Conservation (phyloP, 2,888 invertebrate species). For the Drosophila atripex region DNA sequence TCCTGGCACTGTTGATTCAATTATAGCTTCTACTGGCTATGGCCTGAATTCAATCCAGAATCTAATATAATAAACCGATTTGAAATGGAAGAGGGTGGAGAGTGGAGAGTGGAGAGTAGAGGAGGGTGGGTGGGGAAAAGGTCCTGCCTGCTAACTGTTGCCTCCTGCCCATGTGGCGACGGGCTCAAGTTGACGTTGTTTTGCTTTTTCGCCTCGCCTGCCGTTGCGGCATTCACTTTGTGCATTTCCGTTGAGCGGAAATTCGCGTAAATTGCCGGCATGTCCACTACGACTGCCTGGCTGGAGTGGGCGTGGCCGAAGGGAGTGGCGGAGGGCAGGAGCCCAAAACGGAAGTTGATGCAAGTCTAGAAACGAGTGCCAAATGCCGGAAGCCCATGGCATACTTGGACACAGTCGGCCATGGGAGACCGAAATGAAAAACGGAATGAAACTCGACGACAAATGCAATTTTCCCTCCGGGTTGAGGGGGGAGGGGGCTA, state of each 20-base stretch:
- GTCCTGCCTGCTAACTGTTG: constrained; percentile 45
- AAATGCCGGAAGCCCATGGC: constrained; percentile 72
- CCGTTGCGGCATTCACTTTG: constrained; percentile 66
- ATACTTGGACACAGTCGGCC: constrained; percentile 47
- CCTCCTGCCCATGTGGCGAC: constrained; percentile 56
- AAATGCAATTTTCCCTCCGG: constrained; percentile 56
- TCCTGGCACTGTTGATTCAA: constrained; percentile 14
- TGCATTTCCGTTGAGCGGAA: constrained; percentile 77
- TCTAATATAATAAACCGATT: constrained; percentile 32
- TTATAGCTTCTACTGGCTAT: constrained; percentile 26
- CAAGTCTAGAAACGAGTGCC: constrained; percentile 78
- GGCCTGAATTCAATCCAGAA: constrained; percentile 20
- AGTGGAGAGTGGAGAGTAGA: too few relatives aligned
- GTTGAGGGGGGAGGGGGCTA: not conserved
- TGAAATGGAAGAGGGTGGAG: too few relatives aligned
- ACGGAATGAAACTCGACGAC: constrained; percentile 39
- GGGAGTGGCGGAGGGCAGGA: not conserved
- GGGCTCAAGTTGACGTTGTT: constrained; percentile 57
- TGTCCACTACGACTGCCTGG: constrained; percentile 52
- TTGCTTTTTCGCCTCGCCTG: constrained; percentile 35
- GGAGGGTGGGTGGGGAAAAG: not conserved
- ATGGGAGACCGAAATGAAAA: constrained; percentile 25
- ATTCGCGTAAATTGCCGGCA: constrained; percentile 76
- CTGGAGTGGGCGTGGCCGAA: not conserved
- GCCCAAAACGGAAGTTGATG: constrained; percentile 69